phyloP scores from a whole-genome alignment of 2,113 vertebrate genomes.

The Hypocryptadius cinnamomeus region DNA sequence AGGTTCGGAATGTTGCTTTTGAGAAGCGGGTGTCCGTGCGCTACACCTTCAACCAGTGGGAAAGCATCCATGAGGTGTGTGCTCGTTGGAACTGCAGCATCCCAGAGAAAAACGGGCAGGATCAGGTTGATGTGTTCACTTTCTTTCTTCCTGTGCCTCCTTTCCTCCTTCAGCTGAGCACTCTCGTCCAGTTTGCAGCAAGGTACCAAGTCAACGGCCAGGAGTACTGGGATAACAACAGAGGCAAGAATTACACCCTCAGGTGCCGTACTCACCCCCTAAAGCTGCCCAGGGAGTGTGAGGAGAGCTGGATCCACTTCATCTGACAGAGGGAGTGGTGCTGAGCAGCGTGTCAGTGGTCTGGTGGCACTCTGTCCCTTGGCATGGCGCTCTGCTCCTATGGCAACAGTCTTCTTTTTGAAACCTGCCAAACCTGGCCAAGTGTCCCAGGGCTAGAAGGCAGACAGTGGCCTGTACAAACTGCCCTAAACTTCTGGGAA shows the following conservation, averaged over 20 bases:
- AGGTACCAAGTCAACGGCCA: constrained; percentile 74
- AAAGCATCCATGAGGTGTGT: constrained; percentile 65
- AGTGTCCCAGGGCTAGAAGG: not conserved
- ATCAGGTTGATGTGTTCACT: constrained; percentile 77
- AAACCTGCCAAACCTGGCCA: not conserved
- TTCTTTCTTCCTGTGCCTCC: constrained; percentile 86
- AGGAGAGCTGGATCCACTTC: constrained; percentile 92
- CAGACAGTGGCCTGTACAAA: not conserved
- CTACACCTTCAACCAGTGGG: constrained; percentile 90
- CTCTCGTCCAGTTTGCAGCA: constrained; percentile 82
- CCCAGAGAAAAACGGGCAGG: not conserved
- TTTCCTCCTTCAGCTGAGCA: constrained; percentile 80
- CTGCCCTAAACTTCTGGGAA: not conserved
- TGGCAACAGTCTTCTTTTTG: not conserved
- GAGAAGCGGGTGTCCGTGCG: constrained; percentile 83
- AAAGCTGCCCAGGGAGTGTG: constrained; percentile 84
- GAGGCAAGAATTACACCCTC: constrained; percentile 83
- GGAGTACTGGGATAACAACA: constrained; percentile 91
- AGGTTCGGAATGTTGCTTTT: constrained; percentile 84
- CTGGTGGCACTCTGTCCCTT: not conserved
- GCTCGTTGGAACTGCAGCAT: constrained; percentile 74
- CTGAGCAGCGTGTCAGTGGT: not conserved
- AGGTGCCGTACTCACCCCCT: constrained; percentile 81
- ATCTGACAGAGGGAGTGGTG: constrained; percentile 50
- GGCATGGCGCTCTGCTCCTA: not conserved